Evolutionary conservation across 1,140 invertebrate species (phyloP).

Genomic region (Mycetomoellerius zeteki): DNA sequence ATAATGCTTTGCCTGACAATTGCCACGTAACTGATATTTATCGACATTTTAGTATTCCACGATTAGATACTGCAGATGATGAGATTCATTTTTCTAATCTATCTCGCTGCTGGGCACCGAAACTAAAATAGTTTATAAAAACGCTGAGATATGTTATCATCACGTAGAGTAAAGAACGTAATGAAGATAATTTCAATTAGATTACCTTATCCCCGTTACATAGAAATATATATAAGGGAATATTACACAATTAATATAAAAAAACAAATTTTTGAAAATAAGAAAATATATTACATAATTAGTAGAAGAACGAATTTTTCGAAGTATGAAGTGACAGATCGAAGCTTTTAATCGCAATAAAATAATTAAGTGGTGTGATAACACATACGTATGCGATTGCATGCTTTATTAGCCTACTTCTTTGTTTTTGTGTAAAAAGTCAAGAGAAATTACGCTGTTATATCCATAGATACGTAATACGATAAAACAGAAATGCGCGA

Average conservation of each 20-base stretch:
- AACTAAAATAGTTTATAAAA: neutral
- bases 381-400: neutral
- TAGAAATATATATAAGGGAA: neutral
- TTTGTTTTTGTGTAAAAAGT: neutral
- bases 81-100: neutral
- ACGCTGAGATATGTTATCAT: neutral
- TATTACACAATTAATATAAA: neutral
- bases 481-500: neutral
- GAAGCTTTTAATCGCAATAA: neutral
- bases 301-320: neutral
- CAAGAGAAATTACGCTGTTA: neutral
- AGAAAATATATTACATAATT: neutral
- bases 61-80: conserved; percentile 60
- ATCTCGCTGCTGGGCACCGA: neutral
- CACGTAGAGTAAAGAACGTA: conserved; percentile 5
- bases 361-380: neutral
- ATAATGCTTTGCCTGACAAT: neutral
- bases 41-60: neutral
- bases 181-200: neutral
- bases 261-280: neutral
- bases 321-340: neutral
- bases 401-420: neutral
- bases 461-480: too few relatives aligned
- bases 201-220: neutral
- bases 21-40: conserved; percentile 54